These are phyloP conservation scores for Acrocyrtus sp. DNA, from an alignment of 2,888 invertebrate species.

Conservation along the genomic window DNA sequence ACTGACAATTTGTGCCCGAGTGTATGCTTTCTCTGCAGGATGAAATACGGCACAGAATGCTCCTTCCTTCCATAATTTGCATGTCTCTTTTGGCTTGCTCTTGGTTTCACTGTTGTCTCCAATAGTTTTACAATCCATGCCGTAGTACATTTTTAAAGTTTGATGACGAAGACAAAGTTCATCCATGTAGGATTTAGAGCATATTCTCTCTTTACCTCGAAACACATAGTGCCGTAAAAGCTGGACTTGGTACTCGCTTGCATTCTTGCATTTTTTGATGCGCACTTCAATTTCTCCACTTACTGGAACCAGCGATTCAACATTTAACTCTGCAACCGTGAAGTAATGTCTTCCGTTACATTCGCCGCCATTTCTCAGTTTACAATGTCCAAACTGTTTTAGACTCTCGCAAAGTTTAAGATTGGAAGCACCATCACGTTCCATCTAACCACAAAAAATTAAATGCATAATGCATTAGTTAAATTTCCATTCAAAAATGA, in stretches of 20 bases:
- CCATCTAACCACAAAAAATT: neutral
- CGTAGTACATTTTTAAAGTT: neutral
- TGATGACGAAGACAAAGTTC: neutral
- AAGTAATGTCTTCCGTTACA: conserved; percentile 21
- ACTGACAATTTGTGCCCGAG: conserved; percentile 9
- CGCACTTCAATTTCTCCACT: conserved; percentile 46
- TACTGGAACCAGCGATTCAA: too few relatives aligned
- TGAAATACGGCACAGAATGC: conserved; percentile 30
- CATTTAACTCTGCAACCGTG: too few relatives aligned
- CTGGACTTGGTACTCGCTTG: conserved; percentile 34
- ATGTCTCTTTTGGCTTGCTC: neutral
- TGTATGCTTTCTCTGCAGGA: neutral
- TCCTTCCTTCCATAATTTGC: conserved; percentile 17
- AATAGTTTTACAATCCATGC: neutral
- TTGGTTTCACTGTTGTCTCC: neutral
- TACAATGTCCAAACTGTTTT: conserved; percentile 37
- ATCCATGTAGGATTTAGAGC: neutral
- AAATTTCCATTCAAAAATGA: neutral
- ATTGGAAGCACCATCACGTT: neutral
- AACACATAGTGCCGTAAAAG: conserved; percentile 28
- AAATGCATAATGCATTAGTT: neutral
- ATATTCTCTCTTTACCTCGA: neutral
- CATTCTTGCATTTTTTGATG: conserved; percentile 34
- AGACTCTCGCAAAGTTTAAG: conserved; percentile 7
- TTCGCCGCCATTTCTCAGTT: conserved; percentile 15